Evolutionary conservation across 2,113 vertebrate genomes (phyloP).

Genomic region (Uropsilus gracilis): DNA sequence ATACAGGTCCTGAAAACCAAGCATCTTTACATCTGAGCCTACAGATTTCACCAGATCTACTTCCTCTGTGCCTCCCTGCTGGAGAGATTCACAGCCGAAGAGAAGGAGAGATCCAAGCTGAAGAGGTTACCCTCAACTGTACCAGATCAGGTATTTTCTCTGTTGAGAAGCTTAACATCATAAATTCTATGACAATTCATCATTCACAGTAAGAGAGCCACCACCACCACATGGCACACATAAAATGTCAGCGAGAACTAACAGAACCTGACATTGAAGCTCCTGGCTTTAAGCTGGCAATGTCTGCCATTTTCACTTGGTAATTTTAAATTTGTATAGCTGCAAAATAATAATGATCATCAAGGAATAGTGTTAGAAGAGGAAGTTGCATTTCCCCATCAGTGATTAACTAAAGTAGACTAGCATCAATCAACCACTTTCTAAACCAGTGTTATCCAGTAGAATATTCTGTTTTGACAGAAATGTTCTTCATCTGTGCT

Average conservation of each 20-base stretch:
- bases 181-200: not conserved
- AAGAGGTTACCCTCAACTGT: not conserved
- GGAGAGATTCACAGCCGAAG: not conserved
- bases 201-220: not conserved
- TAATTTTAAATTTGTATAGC: slow-evolving; percentile 51
- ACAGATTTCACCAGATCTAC: slow-evolving; percentile 26
- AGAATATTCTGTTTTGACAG: slow-evolving; percentile 28
- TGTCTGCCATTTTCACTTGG: slow-evolving; percentile 37
- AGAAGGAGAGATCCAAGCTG: not conserved
- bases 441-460: not conserved
- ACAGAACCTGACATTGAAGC: not conserved
- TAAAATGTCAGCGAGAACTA: not conserved
- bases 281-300: not conserved
- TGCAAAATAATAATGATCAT: slow-evolving; percentile 40
- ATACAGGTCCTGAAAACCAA: slow-evolving; percentile 26
- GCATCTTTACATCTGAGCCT: slow-evolving; percentile 5
- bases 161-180: not conserved
- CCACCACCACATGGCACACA: not conserved
- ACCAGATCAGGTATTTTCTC: not conserved
- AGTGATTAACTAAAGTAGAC: not conserved
- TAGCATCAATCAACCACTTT: not conserved
- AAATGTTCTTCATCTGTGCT: not conserved
- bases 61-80: not conserved
- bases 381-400: not conserved
- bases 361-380: not conserved